Evolutionary conservation across 2,113 vertebrate species (phyloP).

Genomic region (Spea multiplicata): DNA sequence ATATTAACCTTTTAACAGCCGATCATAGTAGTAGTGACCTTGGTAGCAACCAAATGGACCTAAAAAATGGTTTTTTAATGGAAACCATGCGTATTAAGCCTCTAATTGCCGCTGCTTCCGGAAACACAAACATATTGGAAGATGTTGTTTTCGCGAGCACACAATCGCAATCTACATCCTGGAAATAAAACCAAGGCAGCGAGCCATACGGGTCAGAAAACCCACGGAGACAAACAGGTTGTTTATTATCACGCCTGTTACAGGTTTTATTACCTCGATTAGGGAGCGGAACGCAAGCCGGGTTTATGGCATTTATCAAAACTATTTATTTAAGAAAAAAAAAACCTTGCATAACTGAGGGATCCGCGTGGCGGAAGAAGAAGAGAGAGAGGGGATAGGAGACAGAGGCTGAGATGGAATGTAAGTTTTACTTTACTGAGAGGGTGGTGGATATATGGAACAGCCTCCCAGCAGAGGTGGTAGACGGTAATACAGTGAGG

Average conservation of each 20-base stretch:
- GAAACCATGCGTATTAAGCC: neutral
- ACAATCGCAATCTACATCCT: neutral
- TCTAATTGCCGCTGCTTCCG: neutral
- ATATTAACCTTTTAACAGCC: neutral
- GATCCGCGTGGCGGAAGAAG: neutral
- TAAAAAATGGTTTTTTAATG: too few relatives aligned
- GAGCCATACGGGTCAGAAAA: neutral
- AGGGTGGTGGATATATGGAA: too few relatives aligned
- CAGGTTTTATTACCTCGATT: neutral
- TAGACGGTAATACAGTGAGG: too few relatives aligned
- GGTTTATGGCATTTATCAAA: neutral
- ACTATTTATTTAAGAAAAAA: constrained; percentile 9
- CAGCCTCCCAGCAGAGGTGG: too few relatives aligned
- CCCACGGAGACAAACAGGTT: neutral
- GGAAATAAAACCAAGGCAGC: neutral
- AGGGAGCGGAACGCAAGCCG: neutral
- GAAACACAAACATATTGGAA: neutral
- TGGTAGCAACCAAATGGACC: too few relatives aligned
- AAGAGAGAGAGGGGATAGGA: neutral
- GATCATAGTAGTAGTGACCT: too few relatives aligned
- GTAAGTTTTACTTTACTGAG: too few relatives aligned
- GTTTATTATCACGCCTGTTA: neutral
- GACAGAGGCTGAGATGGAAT: too few relatives aligned
- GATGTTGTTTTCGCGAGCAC: neutral
- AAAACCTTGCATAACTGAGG: neutral